Conservation (phyloP, 2,888 invertebrate genomes). For the Actias luna region DNA sequence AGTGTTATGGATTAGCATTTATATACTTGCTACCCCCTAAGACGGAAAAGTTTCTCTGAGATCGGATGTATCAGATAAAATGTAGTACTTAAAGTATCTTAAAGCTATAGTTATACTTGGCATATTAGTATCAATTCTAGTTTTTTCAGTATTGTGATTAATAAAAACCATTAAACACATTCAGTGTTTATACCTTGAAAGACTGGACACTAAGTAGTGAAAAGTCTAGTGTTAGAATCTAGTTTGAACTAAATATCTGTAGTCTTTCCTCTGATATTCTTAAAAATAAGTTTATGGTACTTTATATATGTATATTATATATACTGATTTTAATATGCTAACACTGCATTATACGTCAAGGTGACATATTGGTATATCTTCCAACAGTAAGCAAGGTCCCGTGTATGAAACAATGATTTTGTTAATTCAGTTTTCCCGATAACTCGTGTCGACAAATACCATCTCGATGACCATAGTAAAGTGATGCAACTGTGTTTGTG, state of each 20-base stretch:
- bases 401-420: constrained; percentile 14
- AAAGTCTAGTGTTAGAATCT: background rate
- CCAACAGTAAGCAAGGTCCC: background rate
- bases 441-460: constrained; percentile 29
- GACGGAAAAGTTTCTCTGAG: too few species aligned
- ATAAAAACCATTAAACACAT: background rate
- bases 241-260: background rate
- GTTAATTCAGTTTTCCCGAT: constrained; percentile 20
- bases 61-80: too few species aligned
- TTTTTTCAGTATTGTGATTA: background rate
- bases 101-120: too few species aligned
- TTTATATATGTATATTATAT: too few species aligned
- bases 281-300: too few species aligned
- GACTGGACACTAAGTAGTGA: background rate
- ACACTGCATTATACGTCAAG: background rate
- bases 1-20: too few species aligned
- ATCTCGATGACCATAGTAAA: constrained; percentile 32
- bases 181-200: background rate
- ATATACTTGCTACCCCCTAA: too few species aligned
- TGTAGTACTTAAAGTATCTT: too few species aligned
- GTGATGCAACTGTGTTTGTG: constrained; percentile 35
- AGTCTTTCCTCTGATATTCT: too few species aligned
- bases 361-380: background rate
- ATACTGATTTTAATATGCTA: too few species aligned
- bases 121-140: too few species aligned